A percentile compares a stretch with the other conserved stretches of the same genome.
Conservation (phyloP, 1,140 invertebrate genomes). For the Pseudomyrmex flavicornis region DNA sequence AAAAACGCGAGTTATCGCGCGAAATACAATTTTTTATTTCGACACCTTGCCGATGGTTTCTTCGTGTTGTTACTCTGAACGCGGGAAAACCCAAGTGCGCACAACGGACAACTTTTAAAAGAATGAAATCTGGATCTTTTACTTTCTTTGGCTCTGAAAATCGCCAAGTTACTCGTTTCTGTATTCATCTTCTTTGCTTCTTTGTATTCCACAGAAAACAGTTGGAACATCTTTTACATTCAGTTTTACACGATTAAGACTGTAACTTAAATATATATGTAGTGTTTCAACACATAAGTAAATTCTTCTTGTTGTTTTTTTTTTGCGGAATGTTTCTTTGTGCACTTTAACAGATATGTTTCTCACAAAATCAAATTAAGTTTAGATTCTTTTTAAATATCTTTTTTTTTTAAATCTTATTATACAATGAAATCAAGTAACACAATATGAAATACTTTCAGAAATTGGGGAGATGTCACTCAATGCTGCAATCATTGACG, state of each 20-base stretch:
- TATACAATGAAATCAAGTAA: background rate
- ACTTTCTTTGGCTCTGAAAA: too few species aligned
- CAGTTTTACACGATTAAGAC: background rate
- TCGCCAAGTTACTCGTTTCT: constrained; percentile 20
- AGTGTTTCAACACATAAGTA: too few species aligned
- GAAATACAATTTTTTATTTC: constrained; percentile 71
- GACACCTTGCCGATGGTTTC: too few species aligned
- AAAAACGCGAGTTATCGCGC: constrained; percentile 72
- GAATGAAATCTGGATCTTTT: too few species aligned
- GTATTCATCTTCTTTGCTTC: background rate
- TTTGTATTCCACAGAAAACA: background rate
- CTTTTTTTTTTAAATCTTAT: background rate
- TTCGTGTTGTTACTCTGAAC: too few species aligned
- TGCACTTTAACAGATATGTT: background rate
- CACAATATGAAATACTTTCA: constrained; percentile 86
- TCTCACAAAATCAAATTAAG: background rate
- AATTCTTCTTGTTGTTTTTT: too few species aligned
- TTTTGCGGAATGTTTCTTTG: too few species aligned
- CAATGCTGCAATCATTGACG: constrained; percentile 90
- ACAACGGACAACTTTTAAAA: too few species aligned
- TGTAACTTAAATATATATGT: too few species aligned
- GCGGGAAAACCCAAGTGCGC: too few species aligned
- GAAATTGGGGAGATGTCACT: constrained; percentile 95
- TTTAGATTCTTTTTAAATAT: background rate
- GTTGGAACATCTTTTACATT: background rate